Conservation (phyloP, 2,797 vertebrate species). For the Cirrhinus molitorella region DNA sequence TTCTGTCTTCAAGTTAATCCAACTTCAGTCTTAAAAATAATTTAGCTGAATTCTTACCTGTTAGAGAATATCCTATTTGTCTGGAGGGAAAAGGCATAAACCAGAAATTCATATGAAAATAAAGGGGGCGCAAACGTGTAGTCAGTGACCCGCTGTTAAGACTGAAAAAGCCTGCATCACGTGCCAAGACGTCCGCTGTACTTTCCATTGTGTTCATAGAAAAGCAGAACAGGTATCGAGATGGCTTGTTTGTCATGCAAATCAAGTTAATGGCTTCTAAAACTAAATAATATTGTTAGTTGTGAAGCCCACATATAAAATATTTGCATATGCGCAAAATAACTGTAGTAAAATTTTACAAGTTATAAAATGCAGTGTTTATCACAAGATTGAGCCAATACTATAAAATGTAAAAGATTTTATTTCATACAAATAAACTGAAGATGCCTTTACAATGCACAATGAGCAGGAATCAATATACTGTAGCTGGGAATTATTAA, state of each 20-base stretch:
- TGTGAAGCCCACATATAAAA: neutral
- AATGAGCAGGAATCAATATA: neutral
- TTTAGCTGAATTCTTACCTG: conserved; percentile 39
- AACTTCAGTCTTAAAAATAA: neutral
- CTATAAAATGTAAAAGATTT: conserved; percentile 8
- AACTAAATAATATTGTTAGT: neutral
- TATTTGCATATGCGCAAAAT: neutral
- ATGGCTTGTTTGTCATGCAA: neutral
- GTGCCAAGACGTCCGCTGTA: conserved; percentile 19
- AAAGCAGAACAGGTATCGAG: neutral
- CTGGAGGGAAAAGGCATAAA: conserved; percentile 51
- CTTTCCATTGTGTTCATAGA: conserved; percentile 24
- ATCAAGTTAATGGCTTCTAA: neutral
- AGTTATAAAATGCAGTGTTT: neutral
- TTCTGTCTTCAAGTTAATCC: neutral
- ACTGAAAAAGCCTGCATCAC: conserved; percentile 26
- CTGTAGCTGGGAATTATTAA: neutral
- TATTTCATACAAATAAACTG: conserved; percentile 16
- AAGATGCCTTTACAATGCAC: conserved; percentile 2
- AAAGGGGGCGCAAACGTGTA: conserved; percentile 46
- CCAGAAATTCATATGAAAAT: conserved; percentile 43
- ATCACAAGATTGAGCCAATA: neutral
- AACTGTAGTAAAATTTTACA: neutral
- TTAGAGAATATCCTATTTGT: conserved; percentile 28
- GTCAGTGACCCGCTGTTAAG: conserved; percentile 11